Conservation (phyloP, 2,797 vertebrate genomes). For the Anguilla obscura region DNA sequence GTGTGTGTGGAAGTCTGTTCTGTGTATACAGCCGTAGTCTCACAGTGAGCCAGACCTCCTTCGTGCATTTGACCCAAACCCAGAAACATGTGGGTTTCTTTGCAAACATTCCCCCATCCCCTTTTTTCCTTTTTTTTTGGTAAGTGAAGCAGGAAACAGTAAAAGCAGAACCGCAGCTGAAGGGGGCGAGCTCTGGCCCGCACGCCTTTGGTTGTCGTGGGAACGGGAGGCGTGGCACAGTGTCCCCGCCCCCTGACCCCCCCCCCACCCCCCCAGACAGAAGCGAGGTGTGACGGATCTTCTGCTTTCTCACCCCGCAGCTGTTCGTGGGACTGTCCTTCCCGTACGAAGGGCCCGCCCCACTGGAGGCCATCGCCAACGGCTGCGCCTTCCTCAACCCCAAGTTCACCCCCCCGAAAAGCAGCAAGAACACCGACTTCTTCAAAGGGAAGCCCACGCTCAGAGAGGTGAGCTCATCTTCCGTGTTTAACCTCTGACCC, state of each 20-base stretch:
- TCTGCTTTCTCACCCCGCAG: conserved; percentile 67
- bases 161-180: background rate
- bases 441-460: conserved; percentile 98
- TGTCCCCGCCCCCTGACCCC: too few species aligned
- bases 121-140: background rate
- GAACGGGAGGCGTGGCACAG: too few species aligned
- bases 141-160: background rate
- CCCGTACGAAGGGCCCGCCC: conserved; percentile 95
- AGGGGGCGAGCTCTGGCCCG: background rate
- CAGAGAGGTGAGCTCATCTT: conserved; percentile 80
- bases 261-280: too few species aligned
- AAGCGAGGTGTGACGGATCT: background rate
- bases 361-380: conserved; percentile 94
- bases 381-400: conserved; percentile 96
- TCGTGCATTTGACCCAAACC: background rate
- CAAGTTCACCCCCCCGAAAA: conserved; percentile 91
- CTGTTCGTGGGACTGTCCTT: conserved; percentile 95
- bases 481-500: background rate
- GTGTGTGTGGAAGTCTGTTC: background rate
- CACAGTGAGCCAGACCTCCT: background rate
- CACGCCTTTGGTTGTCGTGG: too few species aligned
- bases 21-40: background rate
- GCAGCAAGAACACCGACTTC: conserved; percentile 98
- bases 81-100: background rate
- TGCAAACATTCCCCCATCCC: background rate